Conservation (phyloP, 2,113 vertebrate genomes). For the Gila orcuttii region DNA sequence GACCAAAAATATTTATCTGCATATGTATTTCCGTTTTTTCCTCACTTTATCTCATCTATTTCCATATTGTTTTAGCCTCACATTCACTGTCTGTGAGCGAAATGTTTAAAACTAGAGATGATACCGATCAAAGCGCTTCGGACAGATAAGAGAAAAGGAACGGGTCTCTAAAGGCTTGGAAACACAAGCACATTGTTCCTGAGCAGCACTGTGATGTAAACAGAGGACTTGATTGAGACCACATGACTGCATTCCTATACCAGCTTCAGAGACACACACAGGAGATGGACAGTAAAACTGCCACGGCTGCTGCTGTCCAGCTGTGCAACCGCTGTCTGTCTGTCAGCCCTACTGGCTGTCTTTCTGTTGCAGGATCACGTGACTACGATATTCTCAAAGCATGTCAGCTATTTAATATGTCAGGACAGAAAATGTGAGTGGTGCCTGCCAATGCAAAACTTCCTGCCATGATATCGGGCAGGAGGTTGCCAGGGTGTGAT, state of each 20-base stretch:
- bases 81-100: slow-evolving; percentile 4
- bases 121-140: not conserved
- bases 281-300: slow-evolving; percentile 15
- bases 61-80: not conserved
- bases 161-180: slow-evolving; percentile 14
- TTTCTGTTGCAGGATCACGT: slow-evolving; percentile 4
- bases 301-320: not conserved
- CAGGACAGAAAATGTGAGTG: not conserved
- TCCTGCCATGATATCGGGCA: too few species aligned
- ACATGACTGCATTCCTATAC: slow-evolving; percentile 56
- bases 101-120: slow-evolving; percentile 25
- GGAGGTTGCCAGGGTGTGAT: too few species aligned
- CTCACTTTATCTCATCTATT: not conserved
- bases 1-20: too few species aligned
- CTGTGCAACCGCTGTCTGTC: slow-evolving; percentile 21
- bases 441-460: not conserved
- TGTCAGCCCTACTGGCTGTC: not conserved
- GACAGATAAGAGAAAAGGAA: slow-evolving; percentile 24
- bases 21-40: not conserved
- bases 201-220: slow-evolving; percentile 52
- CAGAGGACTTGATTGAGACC: slow-evolving; percentile 46
- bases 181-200: slow-evolving; percentile 56
- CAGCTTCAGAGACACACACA: slow-evolving; percentile 25
- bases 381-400: not conserved
- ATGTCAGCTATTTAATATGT: not conserved